phyloP scores from a whole-genome alignment of 2,888 invertebrate species.

The Amphipyra tragopoginis region DNA sequence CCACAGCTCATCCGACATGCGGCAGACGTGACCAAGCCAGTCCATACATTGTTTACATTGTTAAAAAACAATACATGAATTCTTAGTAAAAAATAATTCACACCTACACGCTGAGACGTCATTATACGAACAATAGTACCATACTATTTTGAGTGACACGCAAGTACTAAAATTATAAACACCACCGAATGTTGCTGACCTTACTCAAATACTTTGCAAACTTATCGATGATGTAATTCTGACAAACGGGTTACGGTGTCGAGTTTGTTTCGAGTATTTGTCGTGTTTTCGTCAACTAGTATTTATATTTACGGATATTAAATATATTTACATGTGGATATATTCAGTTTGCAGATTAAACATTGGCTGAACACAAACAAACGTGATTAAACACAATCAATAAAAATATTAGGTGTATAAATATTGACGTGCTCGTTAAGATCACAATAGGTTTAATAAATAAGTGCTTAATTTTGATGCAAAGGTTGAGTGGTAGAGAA shows the following conservation, averaged over 20 bases:
- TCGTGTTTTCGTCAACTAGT: conserved; percentile 6
- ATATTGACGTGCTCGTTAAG: too few relatives aligned
- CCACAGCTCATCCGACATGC: too few relatives aligned
- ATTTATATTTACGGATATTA: conserved; percentile 5
- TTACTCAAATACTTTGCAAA: conserved; percentile 46
- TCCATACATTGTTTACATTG: too few relatives aligned
- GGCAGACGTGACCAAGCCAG: too few relatives aligned
- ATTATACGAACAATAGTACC: conserved; percentile 11
- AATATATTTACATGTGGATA: not conserved
- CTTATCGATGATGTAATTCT: conserved; percentile 59
- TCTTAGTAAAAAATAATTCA: conserved; percentile 3
- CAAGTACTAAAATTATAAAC: conserved; percentile 11
- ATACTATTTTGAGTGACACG: conserved; percentile 1
- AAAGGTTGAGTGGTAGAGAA: too few relatives aligned
- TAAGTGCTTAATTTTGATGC: too few relatives aligned
- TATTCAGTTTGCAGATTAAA: not conserved
- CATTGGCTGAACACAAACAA: too few relatives aligned
- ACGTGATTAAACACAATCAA: too few relatives aligned
- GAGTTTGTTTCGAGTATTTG: conserved; percentile 21
- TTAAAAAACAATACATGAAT: too few relatives aligned
- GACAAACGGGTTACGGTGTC: conserved; percentile 40
- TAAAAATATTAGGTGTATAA: too few relatives aligned
- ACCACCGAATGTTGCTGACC: conserved; percentile 42
- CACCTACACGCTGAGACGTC: conserved; percentile 7
- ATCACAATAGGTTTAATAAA: too few relatives aligned